These are phyloP conservation scores for Prunella strophiata DNA, from an alignment of 2,797 vertebrate genomes.

Conservation along the genomic window DNA sequence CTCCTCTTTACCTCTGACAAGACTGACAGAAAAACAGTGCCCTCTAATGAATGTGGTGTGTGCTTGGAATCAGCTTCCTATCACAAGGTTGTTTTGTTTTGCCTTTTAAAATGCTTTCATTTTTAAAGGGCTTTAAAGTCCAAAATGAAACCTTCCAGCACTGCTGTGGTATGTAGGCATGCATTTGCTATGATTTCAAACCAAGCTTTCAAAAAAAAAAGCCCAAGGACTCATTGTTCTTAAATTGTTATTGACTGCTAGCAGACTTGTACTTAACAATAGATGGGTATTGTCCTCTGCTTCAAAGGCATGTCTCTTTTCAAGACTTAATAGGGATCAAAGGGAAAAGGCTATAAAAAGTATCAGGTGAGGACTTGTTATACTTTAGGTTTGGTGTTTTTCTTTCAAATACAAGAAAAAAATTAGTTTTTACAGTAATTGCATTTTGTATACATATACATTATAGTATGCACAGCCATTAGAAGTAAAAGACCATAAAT, in stretches of 20 bases:
- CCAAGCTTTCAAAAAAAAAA: neutral
- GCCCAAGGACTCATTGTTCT: neutral
- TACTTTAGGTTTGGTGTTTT: neutral
- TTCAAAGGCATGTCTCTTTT: neutral
- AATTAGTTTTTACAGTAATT: neutral
- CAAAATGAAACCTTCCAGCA: constrained; percentile 5
- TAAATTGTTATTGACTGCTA: neutral
- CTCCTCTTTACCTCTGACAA: neutral
- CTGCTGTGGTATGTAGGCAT: neutral
- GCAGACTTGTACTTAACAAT: neutral
- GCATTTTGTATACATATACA: neutral
- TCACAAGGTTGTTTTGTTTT: neutral
- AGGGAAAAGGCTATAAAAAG: neutral
- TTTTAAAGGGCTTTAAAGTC: neutral
- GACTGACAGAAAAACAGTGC: constrained; percentile 62
- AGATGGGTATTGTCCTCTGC: neutral
- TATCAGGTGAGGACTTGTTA: neutral
- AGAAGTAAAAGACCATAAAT: neutral
- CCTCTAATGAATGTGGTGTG: constrained; percentile 63
- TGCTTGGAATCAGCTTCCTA: neutral
- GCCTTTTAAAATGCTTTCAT: neutral
- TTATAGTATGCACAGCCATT: neutral
- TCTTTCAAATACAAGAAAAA: neutral
- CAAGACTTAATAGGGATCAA: neutral
- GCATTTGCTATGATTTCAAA: neutral